A percentile compares a stretch with the other conserved stretches of the same genome.
These are phyloP conservation scores for Apamea anceps DNA, from an alignment of 2,888 invertebrate genomes.

Conservation along the genomic window DNA sequence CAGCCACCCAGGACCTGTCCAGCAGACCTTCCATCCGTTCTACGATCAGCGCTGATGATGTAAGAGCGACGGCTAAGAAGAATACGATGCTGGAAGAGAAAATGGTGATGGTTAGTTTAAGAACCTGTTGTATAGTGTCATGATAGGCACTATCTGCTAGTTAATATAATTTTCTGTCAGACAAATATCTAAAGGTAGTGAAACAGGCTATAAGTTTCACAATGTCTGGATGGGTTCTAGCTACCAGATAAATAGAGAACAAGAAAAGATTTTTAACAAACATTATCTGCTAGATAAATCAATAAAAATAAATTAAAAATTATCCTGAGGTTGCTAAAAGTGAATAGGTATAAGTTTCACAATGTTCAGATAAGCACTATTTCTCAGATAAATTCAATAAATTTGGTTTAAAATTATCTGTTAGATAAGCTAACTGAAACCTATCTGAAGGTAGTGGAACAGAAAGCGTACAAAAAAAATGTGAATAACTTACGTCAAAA, in stretches of 20 bases:
- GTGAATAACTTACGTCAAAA: slow-evolving; percentile 93
- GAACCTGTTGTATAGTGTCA: not conserved
- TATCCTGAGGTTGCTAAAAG: not conserved
- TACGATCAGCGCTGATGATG: slow-evolving; percentile 97
- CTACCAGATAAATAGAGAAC: too few species aligned
- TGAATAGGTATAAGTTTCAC: not conserved
- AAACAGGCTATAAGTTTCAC: not conserved
- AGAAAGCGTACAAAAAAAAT: not conserved
- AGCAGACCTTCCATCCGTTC: slow-evolving; percentile 97
- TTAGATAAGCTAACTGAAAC: not conserved
- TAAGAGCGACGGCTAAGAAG: slow-evolving; percentile 98
- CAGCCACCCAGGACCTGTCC: slow-evolving; percentile 98
- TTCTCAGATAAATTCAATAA: not conserved
- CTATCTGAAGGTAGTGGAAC: not conserved
- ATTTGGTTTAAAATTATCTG: not conserved
- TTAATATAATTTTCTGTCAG: not conserved
- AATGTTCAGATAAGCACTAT: not conserved
- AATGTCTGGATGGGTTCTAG: not conserved
- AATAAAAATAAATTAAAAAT: too few species aligned
- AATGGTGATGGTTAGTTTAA: slow-evolving; percentile 14
- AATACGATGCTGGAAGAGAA: slow-evolving; percentile 95
- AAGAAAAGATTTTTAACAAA: too few species aligned
- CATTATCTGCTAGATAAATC: not conserved
- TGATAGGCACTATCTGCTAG: not conserved
- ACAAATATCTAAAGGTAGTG: not conserved